Percentiles rank a stretch among this genome's conserved stretches.
Conservation (phyloP, 2,797 vertebrate species). For the Rhabdophis nuchalis region DNA sequence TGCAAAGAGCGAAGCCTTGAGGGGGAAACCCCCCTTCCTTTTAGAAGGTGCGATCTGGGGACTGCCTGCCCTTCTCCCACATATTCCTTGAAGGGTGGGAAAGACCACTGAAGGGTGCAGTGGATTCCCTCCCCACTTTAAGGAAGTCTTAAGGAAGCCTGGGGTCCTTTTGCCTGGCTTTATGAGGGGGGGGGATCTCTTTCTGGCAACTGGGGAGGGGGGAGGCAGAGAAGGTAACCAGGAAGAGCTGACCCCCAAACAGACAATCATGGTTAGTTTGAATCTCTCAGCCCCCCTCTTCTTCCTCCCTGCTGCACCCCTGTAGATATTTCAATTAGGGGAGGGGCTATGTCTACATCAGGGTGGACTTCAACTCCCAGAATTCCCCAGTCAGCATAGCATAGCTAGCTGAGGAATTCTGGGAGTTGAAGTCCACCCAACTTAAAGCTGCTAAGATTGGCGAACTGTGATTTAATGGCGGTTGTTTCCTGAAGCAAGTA, state of each 20-base stretch:
- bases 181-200: neutral
- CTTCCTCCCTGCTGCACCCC: neutral
- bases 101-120: neutral
- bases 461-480: neutral
- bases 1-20: neutral
- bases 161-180: neutral
- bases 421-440: neutral
- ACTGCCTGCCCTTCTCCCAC: accelerated
- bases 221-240: no score
- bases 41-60: neutral
- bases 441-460: neutral
- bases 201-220: neutral
- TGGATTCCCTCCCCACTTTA: neutral
- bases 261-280: neutral
- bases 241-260: neutral
- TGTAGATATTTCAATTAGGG: constrained; percentile 58
- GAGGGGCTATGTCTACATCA: neutral
- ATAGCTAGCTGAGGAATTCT: neutral
- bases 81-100: accelerated
- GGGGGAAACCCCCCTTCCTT: no score
- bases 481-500: neutral
- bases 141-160: neutral
- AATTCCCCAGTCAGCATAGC: neutral
- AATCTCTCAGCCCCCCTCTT: neutral
- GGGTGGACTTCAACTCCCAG: neutral